A percentile compares a stretch with the other conserved stretches of the same genome.
These are phyloP conservation scores for Lacanobia oleracea DNA, from an alignment of 2,888 invertebrate species.

Conservation along the genomic window DNA sequence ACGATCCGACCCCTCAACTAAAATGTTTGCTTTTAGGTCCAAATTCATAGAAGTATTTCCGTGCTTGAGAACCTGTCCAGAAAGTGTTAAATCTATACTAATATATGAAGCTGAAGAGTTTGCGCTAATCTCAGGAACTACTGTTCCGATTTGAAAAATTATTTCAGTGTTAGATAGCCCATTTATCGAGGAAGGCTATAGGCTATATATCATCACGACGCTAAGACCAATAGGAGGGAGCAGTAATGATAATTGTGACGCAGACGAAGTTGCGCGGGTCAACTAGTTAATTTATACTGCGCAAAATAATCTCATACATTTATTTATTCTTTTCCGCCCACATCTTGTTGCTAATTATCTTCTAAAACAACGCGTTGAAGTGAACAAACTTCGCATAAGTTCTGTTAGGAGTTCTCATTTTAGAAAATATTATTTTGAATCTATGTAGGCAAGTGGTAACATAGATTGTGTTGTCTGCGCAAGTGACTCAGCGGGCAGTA, in stretches of 20 bases:
- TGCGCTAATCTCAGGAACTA: too few species aligned
- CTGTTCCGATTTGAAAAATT: too few species aligned
- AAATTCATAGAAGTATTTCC: constrained; percentile 22
- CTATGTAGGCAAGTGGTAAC: constrained; percentile 2
- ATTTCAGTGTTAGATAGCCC: too few species aligned
- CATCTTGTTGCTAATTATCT: constrained; percentile 54
- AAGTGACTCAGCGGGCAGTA: constrained; percentile 56
- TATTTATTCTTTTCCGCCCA: constrained; percentile 46
- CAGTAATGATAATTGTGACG: too few species aligned
- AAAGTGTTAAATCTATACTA: constrained; percentile 53
- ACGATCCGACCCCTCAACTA: constrained; percentile 5
- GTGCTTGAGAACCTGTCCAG: constrained; percentile 53
- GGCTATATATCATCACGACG: too few species aligned
- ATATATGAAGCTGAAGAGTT: too few species aligned
- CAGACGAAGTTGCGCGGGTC: too few species aligned
- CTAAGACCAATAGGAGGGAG: too few species aligned
- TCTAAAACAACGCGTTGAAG: constrained; percentile 21
- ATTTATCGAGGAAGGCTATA: too few species aligned
- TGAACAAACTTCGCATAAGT: constrained; percentile 32
- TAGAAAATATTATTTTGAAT: constrained; percentile 30
- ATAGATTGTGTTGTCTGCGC: constrained; percentile 34
- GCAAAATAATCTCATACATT: constrained; percentile 56
- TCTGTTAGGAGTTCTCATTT: constrained; percentile 29
- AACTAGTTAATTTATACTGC: constrained; percentile 51
- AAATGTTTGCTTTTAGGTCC: constrained; percentile 24